Evolutionary conservation across 2,113 vertebrate genomes (phyloP).

Genomic region (Corythaeola cristata): DNA sequence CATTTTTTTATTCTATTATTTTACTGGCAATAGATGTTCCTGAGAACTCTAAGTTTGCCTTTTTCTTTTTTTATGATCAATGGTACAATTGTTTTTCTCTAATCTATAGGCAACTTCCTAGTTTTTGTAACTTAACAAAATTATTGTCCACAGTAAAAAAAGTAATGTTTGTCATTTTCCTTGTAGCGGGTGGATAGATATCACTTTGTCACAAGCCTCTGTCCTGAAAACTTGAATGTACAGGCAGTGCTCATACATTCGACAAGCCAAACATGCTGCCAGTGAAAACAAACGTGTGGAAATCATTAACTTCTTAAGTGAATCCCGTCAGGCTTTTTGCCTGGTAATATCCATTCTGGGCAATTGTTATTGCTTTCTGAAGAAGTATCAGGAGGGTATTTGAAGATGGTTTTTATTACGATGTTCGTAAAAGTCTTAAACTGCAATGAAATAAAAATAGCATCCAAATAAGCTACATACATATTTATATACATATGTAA

Average conservation of each 20-base stretch:
- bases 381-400: not conserved
- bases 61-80: not conserved
- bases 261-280: not conserved
- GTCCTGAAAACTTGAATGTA: not conserved
- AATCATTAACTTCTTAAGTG: not conserved
- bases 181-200: not conserved
- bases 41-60: not conserved
- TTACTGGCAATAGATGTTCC: not conserved
- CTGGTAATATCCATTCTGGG: not conserved
- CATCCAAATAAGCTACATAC: not conserved
- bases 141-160: not conserved
- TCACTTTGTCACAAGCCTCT: not conserved
- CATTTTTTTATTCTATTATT: not conserved
- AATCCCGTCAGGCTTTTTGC: constrained; percentile 2
- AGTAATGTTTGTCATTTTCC: not conserved
- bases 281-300: not conserved
- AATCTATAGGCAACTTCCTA: not conserved
- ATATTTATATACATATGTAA: not conserved
- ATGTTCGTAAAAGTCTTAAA: not conserved
- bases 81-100: not conserved
- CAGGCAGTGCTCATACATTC: not conserved
- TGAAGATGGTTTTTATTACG: not conserved
- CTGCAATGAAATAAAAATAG: constrained; percentile 8
- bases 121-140: not conserved
- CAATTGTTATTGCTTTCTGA: not conserved